A percentile compares a stretch with the other conserved stretches of the same genome.
Conservation (phyloP, 2,888 invertebrate genomes). For the Mythimna albipuncta region DNA sequence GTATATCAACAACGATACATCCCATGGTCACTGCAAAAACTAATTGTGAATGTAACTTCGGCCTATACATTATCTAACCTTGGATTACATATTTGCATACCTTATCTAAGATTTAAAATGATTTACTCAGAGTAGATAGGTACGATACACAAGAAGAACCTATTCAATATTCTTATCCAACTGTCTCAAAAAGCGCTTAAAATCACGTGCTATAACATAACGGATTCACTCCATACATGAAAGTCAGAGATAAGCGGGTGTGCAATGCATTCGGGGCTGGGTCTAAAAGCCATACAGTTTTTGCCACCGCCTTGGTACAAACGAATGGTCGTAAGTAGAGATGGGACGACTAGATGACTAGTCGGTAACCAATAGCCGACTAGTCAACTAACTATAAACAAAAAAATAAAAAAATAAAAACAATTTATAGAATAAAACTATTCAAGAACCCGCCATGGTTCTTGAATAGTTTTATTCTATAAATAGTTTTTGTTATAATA, state of each 20-base stretch:
- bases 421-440: too few relatives aligned
- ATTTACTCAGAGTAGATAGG: background rate
- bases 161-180: background rate
- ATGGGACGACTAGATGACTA: background rate
- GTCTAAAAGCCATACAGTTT: constrained; percentile 44
- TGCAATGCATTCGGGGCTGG: constrained; percentile 43
- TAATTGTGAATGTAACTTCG: background rate
- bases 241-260: constrained; percentile 42
- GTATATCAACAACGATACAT: too few relatives aligned
- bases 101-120: background rate
- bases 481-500: too few relatives aligned
- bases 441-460: too few relatives aligned
- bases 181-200: background rate
- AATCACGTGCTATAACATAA: constrained; percentile 36
- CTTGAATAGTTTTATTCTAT: background rate
- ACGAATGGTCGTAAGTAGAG: constrained; percentile 38
- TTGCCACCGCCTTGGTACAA: constrained; percentile 33
- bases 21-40: too few relatives aligned
- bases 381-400: background rate
- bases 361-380: background rate
- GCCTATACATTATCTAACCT: background rate
- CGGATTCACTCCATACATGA: constrained; percentile 42
- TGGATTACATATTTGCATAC: background rate
- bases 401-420: too few relatives aligned
- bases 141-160: background rate